Conservation (phyloP, 2,113 vertebrate genomes). For the Gnathonemus longibarbis region DNA sequence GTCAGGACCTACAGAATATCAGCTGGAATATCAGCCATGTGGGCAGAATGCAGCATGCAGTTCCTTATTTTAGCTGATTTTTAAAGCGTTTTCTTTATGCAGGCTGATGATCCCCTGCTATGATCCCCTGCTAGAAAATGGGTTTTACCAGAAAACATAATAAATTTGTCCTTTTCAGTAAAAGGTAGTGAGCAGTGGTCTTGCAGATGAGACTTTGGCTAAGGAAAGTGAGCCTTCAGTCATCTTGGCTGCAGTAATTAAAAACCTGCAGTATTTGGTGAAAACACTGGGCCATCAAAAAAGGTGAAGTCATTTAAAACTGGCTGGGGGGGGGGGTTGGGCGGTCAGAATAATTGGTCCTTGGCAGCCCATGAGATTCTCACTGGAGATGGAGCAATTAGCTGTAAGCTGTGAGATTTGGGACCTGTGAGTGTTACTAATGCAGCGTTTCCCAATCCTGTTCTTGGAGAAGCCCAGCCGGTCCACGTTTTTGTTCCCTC, state of each 20-base stretch:
- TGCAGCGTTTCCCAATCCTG: background rate
- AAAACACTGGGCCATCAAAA: background rate
- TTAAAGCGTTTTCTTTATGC: background rate
- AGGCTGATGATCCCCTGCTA: background rate
- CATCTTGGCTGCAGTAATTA: background rate
- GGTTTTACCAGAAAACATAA: background rate
- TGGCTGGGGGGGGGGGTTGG: background rate
- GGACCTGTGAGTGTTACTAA: background rate
- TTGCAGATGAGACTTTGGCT: background rate
- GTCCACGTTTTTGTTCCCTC: background rate
- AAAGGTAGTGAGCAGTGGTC: background rate
- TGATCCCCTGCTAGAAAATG: background rate
- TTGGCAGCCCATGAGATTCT: background rate
- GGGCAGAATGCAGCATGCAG: background rate
- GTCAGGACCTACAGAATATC: background rate
- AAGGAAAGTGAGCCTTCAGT: background rate
- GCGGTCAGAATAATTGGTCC: background rate
- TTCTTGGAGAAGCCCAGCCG: background rate
- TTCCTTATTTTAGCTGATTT: background rate
- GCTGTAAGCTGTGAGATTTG: background rate
- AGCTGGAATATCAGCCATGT: background rate
- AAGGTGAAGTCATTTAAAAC: background rate
- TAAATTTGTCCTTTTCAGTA: background rate
- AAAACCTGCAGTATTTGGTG: background rate
- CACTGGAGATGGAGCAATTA: background rate